Conservation (phyloP, 2,113 vertebrate genomes). For the Myotis lucifugus region DNA sequence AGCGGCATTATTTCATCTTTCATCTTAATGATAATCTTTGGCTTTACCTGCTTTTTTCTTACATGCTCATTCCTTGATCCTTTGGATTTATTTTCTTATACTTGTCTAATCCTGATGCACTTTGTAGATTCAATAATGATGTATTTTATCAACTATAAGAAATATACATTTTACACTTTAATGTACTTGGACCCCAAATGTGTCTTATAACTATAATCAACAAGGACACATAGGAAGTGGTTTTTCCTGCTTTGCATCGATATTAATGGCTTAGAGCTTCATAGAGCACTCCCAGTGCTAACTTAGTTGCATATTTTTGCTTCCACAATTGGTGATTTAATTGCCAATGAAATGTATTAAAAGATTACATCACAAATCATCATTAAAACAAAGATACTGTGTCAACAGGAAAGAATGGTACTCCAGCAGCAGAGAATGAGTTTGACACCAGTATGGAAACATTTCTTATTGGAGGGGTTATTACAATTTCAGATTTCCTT, state of each 20-base stretch:
- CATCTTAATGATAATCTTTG: not conserved
- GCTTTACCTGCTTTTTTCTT: not conserved
- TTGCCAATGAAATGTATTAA: not conserved
- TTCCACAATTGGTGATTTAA: not conserved
- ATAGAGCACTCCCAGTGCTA: not conserved
- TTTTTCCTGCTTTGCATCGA: not conserved
- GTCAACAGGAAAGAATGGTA: not conserved
- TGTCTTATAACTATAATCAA: not conserved
- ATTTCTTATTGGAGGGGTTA: not conserved
- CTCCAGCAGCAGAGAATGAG: not conserved
- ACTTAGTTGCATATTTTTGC: not conserved
- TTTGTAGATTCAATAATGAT: not conserved
- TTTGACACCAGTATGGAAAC: not conserved
- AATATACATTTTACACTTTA: not conserved
- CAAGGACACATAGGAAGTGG: rapidly evolving
- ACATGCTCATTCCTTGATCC: not conserved
- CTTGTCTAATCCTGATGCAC: not conserved
- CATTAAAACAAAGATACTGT: not conserved
- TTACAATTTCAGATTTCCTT: not conserved
- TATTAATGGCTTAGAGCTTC: not conserved
- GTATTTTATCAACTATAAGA: not conserved
- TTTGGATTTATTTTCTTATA: not conserved
- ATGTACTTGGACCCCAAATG: not conserved
- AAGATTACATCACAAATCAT: not conserved
- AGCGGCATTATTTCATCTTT: not conserved